Percentiles rank a stretch among this genome's conserved stretches.
Evolutionary conservation across 1,140 invertebrate species (phyloP).

Genomic region (Leucophenga varia): DNA sequence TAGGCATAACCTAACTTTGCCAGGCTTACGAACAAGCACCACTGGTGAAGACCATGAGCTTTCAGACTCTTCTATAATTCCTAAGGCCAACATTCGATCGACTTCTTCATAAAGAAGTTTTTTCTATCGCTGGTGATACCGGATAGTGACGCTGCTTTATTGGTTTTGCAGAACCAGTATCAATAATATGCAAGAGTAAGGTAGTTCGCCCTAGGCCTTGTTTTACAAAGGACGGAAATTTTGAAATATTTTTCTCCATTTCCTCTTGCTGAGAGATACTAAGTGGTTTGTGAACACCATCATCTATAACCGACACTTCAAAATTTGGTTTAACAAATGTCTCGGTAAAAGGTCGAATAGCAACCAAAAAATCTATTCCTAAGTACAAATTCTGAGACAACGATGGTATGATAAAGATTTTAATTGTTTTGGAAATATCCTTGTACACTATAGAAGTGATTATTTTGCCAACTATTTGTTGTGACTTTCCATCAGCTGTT

Average conservation of each 20-base stretch:
- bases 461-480: not conserved
- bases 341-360: too few relatives aligned
- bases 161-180: not conserved
- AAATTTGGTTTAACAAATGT: not conserved
- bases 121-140: slow-evolving; percentile 22
- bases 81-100: slow-evolving; percentile 27
- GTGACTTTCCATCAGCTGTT: not conserved
- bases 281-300: not conserved
- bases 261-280: not conserved
- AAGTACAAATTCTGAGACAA: not conserved
- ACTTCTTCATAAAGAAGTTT: slow-evolving; percentile 23
- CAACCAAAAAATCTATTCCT: too few relatives aligned
- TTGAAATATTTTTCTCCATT: not conserved
- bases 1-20: too few relatives aligned
- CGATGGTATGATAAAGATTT: not conserved
- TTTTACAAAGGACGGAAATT: too few relatives aligned
- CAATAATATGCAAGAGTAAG: too few relatives aligned
- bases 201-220: too few relatives aligned
- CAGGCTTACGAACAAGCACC: slow-evolving; percentile 33
- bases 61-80: slow-evolving; percentile 22
- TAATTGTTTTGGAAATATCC: not conserved
- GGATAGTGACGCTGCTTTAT: slow-evolving; percentile 30
- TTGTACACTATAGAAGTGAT: not conserved
- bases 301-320: not conserved
- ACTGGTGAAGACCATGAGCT: slow-evolving; percentile 15